Evolutionary conservation across 2,797 vertebrate species (phyloP).

Genomic region (Nyctibius grandis): DNA sequence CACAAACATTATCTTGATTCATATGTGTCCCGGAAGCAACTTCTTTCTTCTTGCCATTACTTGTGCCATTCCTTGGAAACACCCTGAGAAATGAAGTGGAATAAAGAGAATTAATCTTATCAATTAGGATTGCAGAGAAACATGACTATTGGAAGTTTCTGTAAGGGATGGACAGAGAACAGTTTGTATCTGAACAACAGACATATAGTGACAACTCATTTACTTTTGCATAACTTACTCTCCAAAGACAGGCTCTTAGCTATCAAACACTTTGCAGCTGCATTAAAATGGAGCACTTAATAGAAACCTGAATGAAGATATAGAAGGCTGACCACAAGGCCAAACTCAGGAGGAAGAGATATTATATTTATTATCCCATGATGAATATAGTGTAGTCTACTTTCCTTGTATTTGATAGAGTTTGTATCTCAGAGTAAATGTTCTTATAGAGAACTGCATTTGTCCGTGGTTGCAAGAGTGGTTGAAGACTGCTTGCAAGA

Average conservation of each 20-base stretch:
- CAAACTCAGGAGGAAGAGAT: neutral
- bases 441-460: neutral
- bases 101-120: neutral
- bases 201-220: neutral
- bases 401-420: neutral
- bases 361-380: neutral
- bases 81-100: constrained; percentile 6
- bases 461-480: too few species aligned
- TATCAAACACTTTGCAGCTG: neutral
- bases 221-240: neutral
- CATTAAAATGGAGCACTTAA: neutral
- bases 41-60: constrained; percentile 6
- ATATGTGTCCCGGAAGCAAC: neutral
- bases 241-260: neutral
- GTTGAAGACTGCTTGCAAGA: too few species aligned
- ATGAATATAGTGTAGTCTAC: neutral
- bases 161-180: neutral
- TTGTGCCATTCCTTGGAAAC: neutral
- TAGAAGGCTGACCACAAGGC: neutral
- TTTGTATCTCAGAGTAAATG: neutral
- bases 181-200: neutral
- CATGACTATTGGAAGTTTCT: neutral
- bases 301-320: neutral
- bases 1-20: neutral
- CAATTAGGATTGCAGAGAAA: neutral